Conservation (phyloP, 1,140 invertebrate genomes). For the Halesus radiatus region DNA sequence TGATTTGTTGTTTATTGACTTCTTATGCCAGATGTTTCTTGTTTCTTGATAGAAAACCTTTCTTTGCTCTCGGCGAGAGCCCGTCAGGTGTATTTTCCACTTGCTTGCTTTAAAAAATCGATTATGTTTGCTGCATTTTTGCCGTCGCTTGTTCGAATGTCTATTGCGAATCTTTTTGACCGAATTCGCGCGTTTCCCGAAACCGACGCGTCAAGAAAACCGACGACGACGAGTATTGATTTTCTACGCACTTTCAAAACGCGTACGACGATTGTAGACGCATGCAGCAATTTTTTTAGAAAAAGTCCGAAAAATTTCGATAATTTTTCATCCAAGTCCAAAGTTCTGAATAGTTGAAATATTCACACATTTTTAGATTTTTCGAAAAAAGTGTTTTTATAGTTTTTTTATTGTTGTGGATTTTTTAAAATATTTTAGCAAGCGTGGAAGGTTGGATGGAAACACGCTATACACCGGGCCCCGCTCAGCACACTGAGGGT, state of each 20-base stretch:
- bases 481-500: slow-evolving; percentile 40
- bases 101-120: slow-evolving; percentile 34
- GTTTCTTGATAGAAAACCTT: slow-evolving; percentile 33
- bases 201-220: background rate
- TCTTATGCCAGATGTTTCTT: slow-evolving; percentile 55
- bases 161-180: background rate
- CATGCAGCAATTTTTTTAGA: background rate
- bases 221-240: background rate
- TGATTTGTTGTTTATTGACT: slow-evolving; percentile 44
- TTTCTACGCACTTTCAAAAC: background rate
- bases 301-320: slow-evolving; percentile 13
- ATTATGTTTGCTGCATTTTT: background rate
- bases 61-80: slow-evolving; percentile 36
- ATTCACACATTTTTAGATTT: slow-evolving; percentile 34
- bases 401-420: slow-evolving; percentile 13
- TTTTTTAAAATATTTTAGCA: slow-evolving; percentile 30
- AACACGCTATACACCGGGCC: slow-evolving; percentile 35
- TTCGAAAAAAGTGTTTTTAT: background rate
- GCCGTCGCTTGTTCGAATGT: background rate
- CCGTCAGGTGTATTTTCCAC: background rate
- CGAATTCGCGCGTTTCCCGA: background rate
- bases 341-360: slow-evolving; percentile 33
- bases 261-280: background rate
- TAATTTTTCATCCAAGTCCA: slow-evolving; percentile 44
- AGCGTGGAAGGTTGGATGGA: slow-evolving; percentile 39